phyloP scores from a whole-genome alignment of 1,140 invertebrate species.

The Temnothorax longispinosus region DNA sequence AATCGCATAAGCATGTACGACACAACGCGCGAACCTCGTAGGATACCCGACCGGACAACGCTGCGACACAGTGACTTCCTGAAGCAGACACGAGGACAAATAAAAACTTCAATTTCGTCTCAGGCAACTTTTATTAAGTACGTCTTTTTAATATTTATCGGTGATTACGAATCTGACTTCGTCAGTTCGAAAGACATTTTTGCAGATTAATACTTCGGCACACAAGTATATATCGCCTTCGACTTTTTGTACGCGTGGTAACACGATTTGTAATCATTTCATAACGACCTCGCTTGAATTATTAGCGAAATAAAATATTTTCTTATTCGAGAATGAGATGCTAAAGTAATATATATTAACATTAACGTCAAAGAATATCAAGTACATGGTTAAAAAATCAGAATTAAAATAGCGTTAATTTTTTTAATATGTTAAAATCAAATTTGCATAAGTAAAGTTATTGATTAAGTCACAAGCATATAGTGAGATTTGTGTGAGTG shows the following conservation, averaged over 20 bases:
- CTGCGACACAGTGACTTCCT: conserved; percentile 57
- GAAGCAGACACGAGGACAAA: background rate
- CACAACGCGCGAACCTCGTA: conserved; percentile 50
- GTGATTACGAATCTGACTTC: background rate
- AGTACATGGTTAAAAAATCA: too few relatives aligned
- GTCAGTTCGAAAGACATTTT: conserved; percentile 37
- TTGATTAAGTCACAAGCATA: background rate
- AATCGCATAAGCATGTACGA: conserved; percentile 59
- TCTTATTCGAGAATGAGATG: background rate
- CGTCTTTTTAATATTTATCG: conserved; percentile 68
- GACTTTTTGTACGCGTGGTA: too few relatives aligned
- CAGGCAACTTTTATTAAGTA: background rate
- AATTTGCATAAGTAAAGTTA: background rate
- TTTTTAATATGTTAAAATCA: background rate
- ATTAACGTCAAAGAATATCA: background rate
- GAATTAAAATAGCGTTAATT: background rate
- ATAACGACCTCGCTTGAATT: background rate
- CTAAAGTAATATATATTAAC: background rate
- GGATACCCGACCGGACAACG: conserved; percentile 39
- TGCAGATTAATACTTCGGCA: background rate
- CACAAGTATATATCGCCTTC: background rate
- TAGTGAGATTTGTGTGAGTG: background rate
- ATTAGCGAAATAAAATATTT: background rate
- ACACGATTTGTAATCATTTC: background rate
- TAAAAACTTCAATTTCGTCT: conserved; percentile 13